Evolutionary conservation across 2,113 vertebrate species (phyloP).

Genomic region (Acanthisitta chloris): DNA sequence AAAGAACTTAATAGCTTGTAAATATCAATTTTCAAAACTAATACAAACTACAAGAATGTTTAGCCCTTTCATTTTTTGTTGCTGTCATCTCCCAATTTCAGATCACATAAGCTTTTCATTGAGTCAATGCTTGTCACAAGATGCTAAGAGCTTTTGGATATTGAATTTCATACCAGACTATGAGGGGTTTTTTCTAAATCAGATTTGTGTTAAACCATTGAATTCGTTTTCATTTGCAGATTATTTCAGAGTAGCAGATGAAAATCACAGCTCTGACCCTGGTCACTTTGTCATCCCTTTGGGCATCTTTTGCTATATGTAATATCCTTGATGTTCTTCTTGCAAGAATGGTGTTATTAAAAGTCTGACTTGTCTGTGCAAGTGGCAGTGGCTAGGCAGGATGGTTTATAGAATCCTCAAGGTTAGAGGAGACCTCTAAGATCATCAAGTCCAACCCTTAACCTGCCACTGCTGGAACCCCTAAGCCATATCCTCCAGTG

Average conservation of each 20-base stretch:
- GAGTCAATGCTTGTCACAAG: neutral
- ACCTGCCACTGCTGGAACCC: no score
- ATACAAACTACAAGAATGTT: neutral
- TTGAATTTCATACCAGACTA: neutral
- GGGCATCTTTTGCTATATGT: neutral
- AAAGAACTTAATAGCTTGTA: neutral
- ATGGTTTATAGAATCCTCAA: no score
- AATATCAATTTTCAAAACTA: neutral
- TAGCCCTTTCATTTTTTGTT: neutral
- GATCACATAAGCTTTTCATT: neutral
- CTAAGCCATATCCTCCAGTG: no score
- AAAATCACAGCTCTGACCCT: neutral
- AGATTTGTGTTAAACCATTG: neutral
- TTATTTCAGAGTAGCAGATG: neutral
- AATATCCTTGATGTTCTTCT: neutral
- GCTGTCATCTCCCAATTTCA: neutral
- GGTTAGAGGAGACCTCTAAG: no score
- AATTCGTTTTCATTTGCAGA: neutral
- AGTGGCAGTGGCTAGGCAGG: neutral
- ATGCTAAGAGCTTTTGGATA: neutral
- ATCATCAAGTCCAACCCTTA: no score
- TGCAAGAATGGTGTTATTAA: neutral
- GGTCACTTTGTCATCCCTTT: neutral
- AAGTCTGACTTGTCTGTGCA: neutral
- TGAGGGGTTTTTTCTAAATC: neutral